Base-by-base conservation (phyloP, 1,140 invertebrate species). In the Chrysoperla carnea region DNA sequence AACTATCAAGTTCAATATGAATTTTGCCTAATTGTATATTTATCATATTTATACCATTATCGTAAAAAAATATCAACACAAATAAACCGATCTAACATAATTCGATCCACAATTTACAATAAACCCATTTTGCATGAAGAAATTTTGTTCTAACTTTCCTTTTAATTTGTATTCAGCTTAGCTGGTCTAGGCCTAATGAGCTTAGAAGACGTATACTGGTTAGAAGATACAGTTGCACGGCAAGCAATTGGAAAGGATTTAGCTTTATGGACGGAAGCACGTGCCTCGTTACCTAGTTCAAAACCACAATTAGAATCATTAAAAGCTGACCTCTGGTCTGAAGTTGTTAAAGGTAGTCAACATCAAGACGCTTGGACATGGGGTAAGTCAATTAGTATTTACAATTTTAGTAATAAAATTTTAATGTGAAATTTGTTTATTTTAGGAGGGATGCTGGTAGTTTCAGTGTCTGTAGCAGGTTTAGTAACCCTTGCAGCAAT, bases 281-380 rank as follows among this genome's bases (percentile, higher is more conserved):
- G 84, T 6, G 80, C 84, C 54, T 75, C 75, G 27, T 60, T 89
- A 48, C 84, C 84, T 37, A 83, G 75, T 15, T 82, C 79, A 36
- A 83, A 86, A 58, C 73, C 81, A 43, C 75, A 76, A 50, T 63
- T 88, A 50, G 78, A 80, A 51, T 66, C 68, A 2, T 58, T 89
- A 1, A 89, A 87, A 60, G 73, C 75, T 0, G 81, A 84, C 52
- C 68, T 89, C n/a, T 89, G 84, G 84, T 84, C 76, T 44, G 75
- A 80, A 15, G 81, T 88, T 35, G 81, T 87, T n/a, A 84, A 85
- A 60, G 80, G 73, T 51, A 84, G 79, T 52, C 81, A 84, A 56
- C 83, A 87, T 53, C 79, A 85, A 55, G 83, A 86, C 65, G 82
- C 83, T 33, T 86, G 84, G 81, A 85, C 83, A 53, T 86, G 82